Base-by-base conservation (phyloP, 2,888 invertebrate species). In the Glaucopsyche alexis region DNA sequence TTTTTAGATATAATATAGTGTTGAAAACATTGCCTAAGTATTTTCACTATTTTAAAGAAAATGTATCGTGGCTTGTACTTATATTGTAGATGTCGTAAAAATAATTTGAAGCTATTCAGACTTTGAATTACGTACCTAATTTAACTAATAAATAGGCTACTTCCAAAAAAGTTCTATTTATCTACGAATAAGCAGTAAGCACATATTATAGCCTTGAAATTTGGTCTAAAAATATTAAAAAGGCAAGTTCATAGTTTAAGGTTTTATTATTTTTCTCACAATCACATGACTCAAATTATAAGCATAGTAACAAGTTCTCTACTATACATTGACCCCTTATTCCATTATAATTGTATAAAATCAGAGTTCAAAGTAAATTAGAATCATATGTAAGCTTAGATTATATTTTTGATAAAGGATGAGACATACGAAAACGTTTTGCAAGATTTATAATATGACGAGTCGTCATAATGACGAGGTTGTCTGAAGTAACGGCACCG, bases 401-500 rank as follows among this genome's bases (percentile, higher is more conserved):
- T 38, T 13, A 29, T 7, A 5, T 60, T 13, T 60, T 29, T 14
- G 60, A 38, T 60, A 29, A 13, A 29, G 49, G 29, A 69, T 14
- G 29, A 42, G 42, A 67, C 42, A 19, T 19, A 49, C 45, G n/a
- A 67, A 42, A 42, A 42, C n/a, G 69, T 55, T 60, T 50, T 74
- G 50, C 50, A 40, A 66, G 45, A 47, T 69, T 69, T 19, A 72
- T 29, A 29, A 29, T 72, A 50, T 72, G 65, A 72, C 49, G 38
- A 66, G 66, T 72, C 16, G 72, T 72, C 66, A 72, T 73, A 69
- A 69, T 69, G 69, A 74, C 69, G 38, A 71, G 73, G 71, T 81
- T 79, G 81, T 81, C 82, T 80, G 78, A 80, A 79, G 78, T 76
- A 80, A 80, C 75, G 74, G 72, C 75, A 72, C 38, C 16, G 66